Conservation (phyloP, 2,797 vertebrate genomes). For the Coendou prehensilis region DNA sequence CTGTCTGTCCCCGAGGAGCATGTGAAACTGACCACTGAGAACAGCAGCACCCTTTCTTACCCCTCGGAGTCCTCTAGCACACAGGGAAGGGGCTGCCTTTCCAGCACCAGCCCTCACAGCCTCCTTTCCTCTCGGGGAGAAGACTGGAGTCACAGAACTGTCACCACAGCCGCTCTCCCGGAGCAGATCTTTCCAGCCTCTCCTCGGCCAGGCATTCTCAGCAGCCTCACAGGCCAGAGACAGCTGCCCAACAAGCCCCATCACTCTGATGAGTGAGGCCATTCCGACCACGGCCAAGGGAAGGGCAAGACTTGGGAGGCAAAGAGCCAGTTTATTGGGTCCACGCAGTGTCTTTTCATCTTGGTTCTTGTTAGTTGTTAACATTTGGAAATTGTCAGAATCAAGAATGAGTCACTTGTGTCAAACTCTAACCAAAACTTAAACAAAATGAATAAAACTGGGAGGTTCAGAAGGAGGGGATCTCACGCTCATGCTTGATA, state of each 20-base stretch:
- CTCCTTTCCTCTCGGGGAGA: neutral
- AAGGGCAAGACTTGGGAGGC: neutral
- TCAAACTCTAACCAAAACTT: neutral
- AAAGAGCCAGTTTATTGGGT: fast-evolving
- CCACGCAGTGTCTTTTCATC: neutral
- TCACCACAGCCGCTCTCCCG: neutral
- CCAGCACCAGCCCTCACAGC: neutral
- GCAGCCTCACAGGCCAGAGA: neutral
- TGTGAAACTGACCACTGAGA: fast-evolving
- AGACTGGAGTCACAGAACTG: neutral
- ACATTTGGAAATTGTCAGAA: neutral
- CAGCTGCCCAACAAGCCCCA: neutral
- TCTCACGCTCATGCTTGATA: neutral
- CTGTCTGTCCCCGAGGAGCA: neutral
- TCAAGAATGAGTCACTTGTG: neutral
- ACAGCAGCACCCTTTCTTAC: neutral
- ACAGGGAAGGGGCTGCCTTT: neutral
- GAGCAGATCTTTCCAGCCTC: neutral
- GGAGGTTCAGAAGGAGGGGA: neutral
- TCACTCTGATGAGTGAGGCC: neutral
- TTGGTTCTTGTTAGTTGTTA: neutral
- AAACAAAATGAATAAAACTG: neutral
- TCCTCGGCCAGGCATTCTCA: neutral
- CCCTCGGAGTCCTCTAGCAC: neutral
- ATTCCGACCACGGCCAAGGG: neutral